Conservation (phyloP, 2,888 invertebrate genomes). For the Drosophila mulleri region DNA sequence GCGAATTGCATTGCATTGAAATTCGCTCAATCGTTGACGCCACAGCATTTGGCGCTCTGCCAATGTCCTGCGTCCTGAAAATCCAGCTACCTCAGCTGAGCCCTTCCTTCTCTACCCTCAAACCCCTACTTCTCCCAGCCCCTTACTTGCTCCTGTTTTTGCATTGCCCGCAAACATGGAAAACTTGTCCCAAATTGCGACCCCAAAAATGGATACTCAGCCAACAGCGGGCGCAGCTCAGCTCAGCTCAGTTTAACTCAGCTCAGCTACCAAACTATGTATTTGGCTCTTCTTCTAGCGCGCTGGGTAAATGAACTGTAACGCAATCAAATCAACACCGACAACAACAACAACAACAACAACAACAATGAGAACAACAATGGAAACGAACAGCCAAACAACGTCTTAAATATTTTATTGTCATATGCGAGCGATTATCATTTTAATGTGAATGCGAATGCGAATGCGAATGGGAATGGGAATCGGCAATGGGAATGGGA, state of each 20-base stretch:
- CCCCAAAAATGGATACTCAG: slow-evolving; percentile 66
- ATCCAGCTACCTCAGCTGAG: background rate
- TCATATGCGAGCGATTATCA: slow-evolving; percentile 52
- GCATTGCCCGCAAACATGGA: slow-evolving; percentile 37
- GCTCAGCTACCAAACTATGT: slow-evolving; percentile 4
- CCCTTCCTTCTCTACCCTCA: background rate
- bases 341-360: slow-evolving; percentile 51
- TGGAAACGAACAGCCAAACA: slow-evolving; percentile 23
- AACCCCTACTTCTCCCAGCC: too few species aligned
- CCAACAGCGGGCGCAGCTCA: slow-evolving; percentile 13
- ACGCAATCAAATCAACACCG: slow-evolving; percentile 78
- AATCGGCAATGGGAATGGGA: background rate
- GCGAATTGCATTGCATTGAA: slow-evolving; percentile 75
- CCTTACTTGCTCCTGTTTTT: background rate
- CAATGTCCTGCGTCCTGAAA: slow-evolving; percentile 46
- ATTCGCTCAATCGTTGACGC: slow-evolving; percentile 72
- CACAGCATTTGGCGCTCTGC: slow-evolving; percentile 61
- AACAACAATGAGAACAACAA: slow-evolving; percentile 23
- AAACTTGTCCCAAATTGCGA: slow-evolving; percentile 70
- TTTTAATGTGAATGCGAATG: slow-evolving; percentile 25
- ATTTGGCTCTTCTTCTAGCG: slow-evolving; percentile 7
- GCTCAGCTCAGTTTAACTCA: background rate
- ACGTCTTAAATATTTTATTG: slow-evolving; percentile 70
- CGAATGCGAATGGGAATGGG: slow-evolving; percentile 10
- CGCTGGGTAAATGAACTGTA: slow-evolving; percentile 78